Conservation (phyloP, 2,888 invertebrate species). For the Sussaba pulchella region DNA sequence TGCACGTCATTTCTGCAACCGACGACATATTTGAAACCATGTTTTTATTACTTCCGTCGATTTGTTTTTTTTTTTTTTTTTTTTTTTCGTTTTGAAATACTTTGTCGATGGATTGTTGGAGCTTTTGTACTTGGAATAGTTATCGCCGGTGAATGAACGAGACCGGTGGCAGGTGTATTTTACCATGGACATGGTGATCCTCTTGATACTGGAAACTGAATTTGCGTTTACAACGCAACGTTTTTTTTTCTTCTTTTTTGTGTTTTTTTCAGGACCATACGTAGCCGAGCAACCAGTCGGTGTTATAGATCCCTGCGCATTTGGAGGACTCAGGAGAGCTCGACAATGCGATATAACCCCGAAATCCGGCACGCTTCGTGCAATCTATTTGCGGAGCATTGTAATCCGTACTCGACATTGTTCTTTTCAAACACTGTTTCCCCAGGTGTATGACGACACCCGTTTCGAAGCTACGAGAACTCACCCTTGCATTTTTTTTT, state of each 20-base stretch:
- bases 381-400: constrained; percentile 80
- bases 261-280: neutral
- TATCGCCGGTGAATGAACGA: neutral
- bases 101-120: neutral
- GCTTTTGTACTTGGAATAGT: neutral
- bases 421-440: constrained; percentile 77
- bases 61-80: neutral
- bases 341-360: constrained; percentile 71
- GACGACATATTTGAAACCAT: neutral
- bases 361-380: constrained; percentile 77
- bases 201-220: constrained; percentile 10
- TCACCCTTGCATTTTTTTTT: constrained; percentile 25
- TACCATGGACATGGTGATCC: neutral
- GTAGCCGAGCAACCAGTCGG: constrained; percentile 16
- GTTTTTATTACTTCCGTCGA: neutral
- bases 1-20: constrained; percentile 22
- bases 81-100: neutral
- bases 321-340: constrained; percentile 43
- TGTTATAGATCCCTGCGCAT: constrained; percentile 44
- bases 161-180: neutral
- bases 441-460: constrained; percentile 63
- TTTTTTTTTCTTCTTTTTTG: neutral
- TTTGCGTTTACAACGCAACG: neutral
- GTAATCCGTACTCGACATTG: constrained; percentile 80
- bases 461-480: constrained; percentile 34